Evolutionary conservation across 2,113 vertebrate species (phyloP).

Genomic region (Blennius ocellaris): DNA sequence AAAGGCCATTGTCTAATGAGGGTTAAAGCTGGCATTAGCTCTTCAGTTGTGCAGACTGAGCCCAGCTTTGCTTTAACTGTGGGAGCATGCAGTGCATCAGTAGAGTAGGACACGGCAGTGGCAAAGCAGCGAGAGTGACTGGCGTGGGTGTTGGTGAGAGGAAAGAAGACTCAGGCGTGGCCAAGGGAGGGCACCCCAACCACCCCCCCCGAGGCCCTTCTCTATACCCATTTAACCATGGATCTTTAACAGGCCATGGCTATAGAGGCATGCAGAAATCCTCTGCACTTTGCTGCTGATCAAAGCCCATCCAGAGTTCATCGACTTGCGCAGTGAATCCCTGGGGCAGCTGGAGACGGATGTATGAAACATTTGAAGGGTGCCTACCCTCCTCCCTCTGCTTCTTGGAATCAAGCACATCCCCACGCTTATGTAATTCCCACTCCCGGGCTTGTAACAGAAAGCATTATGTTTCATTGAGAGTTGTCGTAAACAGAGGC

Average conservation of each 20-base stretch:
- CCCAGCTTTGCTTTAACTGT: constrained; percentile 19
- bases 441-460: constrained; percentile 56
- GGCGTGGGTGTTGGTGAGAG: constrained; percentile 11
- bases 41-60: constrained; percentile 23
- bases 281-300: constrained; percentile 57
- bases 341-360: constrained; percentile 47
- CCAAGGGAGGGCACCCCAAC: constrained; percentile 31
- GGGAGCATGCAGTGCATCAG: constrained; percentile 37
- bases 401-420: constrained; percentile 53
- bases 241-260: constrained; percentile 53
- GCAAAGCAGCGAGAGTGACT: constrained; percentile 25
- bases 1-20: constrained; percentile 59
- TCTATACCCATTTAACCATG: constrained; percentile 55
- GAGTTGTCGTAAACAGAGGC: constrained; percentile 45
- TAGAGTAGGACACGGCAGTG: constrained; percentile 25
- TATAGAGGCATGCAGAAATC: constrained; percentile 55
- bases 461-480: constrained; percentile 48
- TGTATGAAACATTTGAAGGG: constrained; percentile 71
- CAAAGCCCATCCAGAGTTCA: constrained; percentile 75
- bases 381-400: constrained; percentile 47
- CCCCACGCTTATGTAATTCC: constrained; percentile 73
- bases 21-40: constrained; percentile 57
- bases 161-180: constrained; percentile 23
- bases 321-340: constrained; percentile 52
- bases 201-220: constrained; percentile 33